Evolutionary conservation across 2,113 vertebrate species (phyloP).

Genomic region (Nestor notabilis): DNA sequence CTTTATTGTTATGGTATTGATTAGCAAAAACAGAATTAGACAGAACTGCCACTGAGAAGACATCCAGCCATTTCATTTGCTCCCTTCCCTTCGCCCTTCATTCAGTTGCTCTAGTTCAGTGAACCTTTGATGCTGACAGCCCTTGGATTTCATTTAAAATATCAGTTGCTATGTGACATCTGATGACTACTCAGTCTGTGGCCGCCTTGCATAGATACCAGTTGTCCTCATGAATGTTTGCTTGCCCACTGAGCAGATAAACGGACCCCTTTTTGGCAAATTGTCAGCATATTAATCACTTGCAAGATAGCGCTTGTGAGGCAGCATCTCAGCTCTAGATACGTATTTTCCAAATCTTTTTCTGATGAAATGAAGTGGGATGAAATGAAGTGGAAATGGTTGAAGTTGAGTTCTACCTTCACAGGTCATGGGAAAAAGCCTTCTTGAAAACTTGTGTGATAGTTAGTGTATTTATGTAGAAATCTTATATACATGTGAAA

Average conservation of each 20-base stretch:
- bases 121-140: not conserved
- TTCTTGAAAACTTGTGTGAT: not conserved
- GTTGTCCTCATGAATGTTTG: slow-evolving; percentile 15
- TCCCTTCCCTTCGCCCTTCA: not conserved
- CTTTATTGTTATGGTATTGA: slow-evolving; percentile 17
- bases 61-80: not conserved
- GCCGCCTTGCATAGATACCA: not conserved
- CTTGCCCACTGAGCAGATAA: not conserved
- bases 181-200: slow-evolving; percentile 19
- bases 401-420: not conserved
- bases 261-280: not conserved
- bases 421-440: not conserved
- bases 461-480: not conserved
- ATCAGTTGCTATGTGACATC: slow-evolving; percentile 41
- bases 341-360: not conserved
- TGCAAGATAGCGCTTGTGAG: not conserved
- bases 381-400: not conserved
- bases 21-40: slow-evolving; percentile 10
- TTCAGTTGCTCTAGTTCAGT: not conserved
- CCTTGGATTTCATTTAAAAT: slow-evolving; percentile 26
- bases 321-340: not conserved
- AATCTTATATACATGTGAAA: not conserved
- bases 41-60: not conserved
- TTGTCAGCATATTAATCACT: not conserved
- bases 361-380: not conserved